Evolutionary conservation across 2,113 vertebrate species (phyloP), one percentile per base, ranked within the genome.

Genomic region (Chaenogobius annularis): DNA sequence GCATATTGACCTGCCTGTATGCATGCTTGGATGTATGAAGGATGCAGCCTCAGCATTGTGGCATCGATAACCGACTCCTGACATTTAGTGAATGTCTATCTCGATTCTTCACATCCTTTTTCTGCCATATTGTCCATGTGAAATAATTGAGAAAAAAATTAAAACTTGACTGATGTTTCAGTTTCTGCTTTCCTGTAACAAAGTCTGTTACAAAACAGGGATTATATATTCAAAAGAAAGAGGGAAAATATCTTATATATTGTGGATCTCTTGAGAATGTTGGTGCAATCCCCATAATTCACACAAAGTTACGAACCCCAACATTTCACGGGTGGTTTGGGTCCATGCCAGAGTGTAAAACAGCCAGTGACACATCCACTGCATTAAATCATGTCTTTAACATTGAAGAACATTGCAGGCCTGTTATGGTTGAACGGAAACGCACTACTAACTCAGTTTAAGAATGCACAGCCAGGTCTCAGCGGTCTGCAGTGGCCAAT

Each of bases 401-500:
- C 68, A 63, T 79, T 78, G 79, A 81, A 80, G 72, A 89, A 85
- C 85, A 85, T 90, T 87, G 86, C 59, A 74, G 79, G 93, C 92
- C 89, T 88, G 89, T 85, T 80, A 85, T 80, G 6, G 91, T 90
- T 86, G 92, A 94, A 95, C 86, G 93, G 78, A 92, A n/a, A n/a
- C n/a, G 89, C 93, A 88, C 64, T n/a, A 92, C 78, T 66, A 79
- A 75, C 73, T 79, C 65, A 80, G 75, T 78, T 74, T 65, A 86
- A 84, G 83, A 89, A 87, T 58, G 78, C 93, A 90, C 91, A 90
- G 72, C 35, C 79, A 85, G 90, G 95, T 83, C 92, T 91, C 88
- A 88, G 82, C 73, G 87, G 89, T 87, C 93, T 91, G 93, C 90
- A 89, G 92, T 89, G 90, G 90, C 83, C 90, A 92, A 94, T 92